phyloP scores from a whole-genome alignment of 2,113 vertebrate genomes.

The Ophiodon elongatus region DNA sequence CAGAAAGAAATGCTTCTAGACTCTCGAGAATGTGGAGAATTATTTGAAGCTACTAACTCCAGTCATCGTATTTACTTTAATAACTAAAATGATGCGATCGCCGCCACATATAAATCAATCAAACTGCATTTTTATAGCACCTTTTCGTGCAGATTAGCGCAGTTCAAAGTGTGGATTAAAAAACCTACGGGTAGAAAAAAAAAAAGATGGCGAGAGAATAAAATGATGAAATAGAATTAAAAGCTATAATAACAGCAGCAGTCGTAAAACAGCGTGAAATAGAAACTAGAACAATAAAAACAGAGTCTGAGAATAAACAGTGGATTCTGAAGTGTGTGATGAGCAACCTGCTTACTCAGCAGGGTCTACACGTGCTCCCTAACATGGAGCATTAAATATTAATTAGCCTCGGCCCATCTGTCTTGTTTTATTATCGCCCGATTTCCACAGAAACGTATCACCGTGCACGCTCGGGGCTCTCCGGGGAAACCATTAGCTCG shows the following conservation, averaged over 20 bases:
- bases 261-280: background rate
- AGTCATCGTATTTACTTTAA: constrained; percentile 10
- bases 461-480: constrained; percentile 39
- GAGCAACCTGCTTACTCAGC: constrained; percentile 29
- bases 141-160: too few relatives aligned
- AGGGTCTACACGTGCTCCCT: constrained; percentile 38
- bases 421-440: constrained; percentile 38
- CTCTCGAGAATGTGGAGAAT: too few relatives aligned
- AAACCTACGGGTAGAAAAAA: too few relatives aligned
- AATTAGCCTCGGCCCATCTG: constrained; percentile 49
- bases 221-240: too few relatives aligned
- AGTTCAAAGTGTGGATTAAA: too few relatives aligned
- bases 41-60: background rate
- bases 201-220: too few relatives aligned
- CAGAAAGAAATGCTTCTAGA: background rate
- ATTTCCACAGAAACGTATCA: constrained; percentile 37
- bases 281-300: background rate
- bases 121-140: too few relatives aligned
- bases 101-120: background rate
- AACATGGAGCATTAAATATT: constrained; percentile 54
- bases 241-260: background rate
- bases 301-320: constrained; percentile 20
- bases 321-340: constrained; percentile 10
- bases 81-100: background rate
- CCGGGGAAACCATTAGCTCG: constrained; percentile 41